Evolutionary conservation across 1,140 invertebrate species (phyloP).

Genomic region (Zaprionus nigranus): DNA sequence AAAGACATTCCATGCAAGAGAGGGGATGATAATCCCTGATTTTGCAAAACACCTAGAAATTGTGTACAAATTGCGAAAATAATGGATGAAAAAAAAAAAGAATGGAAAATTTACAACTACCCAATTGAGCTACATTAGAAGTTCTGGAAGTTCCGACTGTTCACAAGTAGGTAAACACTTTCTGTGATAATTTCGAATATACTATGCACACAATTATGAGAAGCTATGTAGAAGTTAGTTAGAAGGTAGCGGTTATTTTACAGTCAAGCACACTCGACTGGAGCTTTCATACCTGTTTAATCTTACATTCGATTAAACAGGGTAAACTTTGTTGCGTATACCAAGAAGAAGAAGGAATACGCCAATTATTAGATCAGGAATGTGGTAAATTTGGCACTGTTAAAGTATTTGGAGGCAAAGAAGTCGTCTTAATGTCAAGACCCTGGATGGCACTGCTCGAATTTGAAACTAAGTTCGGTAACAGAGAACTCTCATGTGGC

Average conservation of each 20-base stretch:
- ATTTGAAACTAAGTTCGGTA: background rate
- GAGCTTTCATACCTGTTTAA: background rate
- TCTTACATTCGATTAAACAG: background rate
- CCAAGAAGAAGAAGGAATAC: background rate
- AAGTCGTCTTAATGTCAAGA: constrained; percentile 22
- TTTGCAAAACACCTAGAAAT: background rate
- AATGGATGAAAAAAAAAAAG: background rate
- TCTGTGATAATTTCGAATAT: background rate
- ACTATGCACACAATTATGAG: too few species aligned
- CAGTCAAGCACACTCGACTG: too few species aligned
- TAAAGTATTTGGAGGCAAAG: background rate
- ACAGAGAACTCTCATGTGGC: background rate
- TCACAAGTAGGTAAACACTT: background rate
- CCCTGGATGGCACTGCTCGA: constrained; percentile 36
- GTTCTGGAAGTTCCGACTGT: background rate
- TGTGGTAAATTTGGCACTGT: background rate
- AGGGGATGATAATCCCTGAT: background rate
- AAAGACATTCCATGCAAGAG: background rate
- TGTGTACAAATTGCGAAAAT: background rate
- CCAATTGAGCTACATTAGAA: background rate
- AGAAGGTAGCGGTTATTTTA: too few species aligned
- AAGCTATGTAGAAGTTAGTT: background rate
- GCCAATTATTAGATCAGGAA: background rate
- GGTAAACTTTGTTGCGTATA: constrained; percentile 15
- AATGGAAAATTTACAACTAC: background rate